Base-by-base conservation (phyloP, 1,140 invertebrate genomes). In the Amyelois transitella region DNA sequence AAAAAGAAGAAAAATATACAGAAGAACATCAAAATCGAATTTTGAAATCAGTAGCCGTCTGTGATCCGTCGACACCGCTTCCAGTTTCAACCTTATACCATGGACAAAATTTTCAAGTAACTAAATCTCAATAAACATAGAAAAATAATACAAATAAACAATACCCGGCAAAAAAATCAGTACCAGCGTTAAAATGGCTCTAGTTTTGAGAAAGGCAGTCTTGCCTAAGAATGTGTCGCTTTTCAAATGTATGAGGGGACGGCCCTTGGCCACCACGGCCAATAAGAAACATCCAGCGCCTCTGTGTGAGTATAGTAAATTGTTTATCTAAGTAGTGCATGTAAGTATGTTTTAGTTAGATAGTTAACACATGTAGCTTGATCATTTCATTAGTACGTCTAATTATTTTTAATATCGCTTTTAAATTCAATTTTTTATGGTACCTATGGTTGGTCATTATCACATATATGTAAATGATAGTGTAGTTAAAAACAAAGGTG, bases 231-330 rank as follows among this genome's bases (percentile, higher is more conserved):
- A 83, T 32, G 59, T 72, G 1, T 69, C 75, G 20, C 43, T 86
- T 12, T 48, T 83, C 18, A 81, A 77, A 78, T 77, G 69, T 50
- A 70, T 83, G 1, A 82, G 75, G 53, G 69, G 72, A 7, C 64
- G 80, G 10, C 55, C 72, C 1, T 32, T 82, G n/a, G 63, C 70
- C 0, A 62, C 75, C 1, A 62, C 70, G 5, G 61, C 65, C 4
- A 70, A 67, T 6, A 78, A 72, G 53, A 77, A 73, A 50, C 69
- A 62, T 28, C 51, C 67, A 1, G 61, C 69, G 22, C 60, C 76
- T 21, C 47, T 74, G 57, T 69, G 81, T 83, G 69, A 83, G 81
- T n/a, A n/a, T n/a, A n/a, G n/a, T n/a, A n/a, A n/a, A n/a, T n/a
- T n/a, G n/a, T n/a, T n/a, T n/a, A n/a, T n/a, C n/a, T n/a, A n/a